Percentiles rank a stretch among this genome's conserved stretches.
These are phyloP conservation scores for Corydoras sp. DNA, from an alignment of 2,113 vertebrate genomes.

Conservation along the genomic window DNA sequence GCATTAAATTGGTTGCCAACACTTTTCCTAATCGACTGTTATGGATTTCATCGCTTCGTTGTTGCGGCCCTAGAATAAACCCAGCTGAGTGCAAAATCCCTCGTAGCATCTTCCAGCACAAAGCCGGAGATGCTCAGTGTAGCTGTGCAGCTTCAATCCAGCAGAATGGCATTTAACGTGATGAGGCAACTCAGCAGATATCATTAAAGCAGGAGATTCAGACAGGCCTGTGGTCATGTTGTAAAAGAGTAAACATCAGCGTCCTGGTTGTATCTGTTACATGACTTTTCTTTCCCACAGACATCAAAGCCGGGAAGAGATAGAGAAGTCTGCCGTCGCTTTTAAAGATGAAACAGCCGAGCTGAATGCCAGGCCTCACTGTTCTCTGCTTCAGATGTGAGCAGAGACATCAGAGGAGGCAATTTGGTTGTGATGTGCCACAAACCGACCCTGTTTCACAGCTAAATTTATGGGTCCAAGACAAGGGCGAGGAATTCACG, in stretches of 20 bases:
- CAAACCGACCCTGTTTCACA: slow-evolving; percentile 40
- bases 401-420: slow-evolving; percentile 60
- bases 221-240: slow-evolving; percentile 27
- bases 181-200: slow-evolving; percentile 43
- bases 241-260: slow-evolving; percentile 42
- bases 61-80: neutral
- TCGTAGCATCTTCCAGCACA: slow-evolving; percentile 10
- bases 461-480: slow-evolving; percentile 43
- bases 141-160: slow-evolving; percentile 8
- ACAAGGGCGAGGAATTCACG: slow-evolving; percentile 48
- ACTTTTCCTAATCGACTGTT: too few relatives aligned
- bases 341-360: slow-evolving; percentile 55
- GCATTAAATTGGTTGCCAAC: too few relatives aligned
- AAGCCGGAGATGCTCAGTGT: slow-evolving; percentile 2
- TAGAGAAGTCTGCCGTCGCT: slow-evolving; percentile 42
- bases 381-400: slow-evolving; percentile 52
- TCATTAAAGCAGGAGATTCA: slow-evolving; percentile 49
- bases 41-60: too few relatives aligned
- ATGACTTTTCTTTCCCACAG: slow-evolving; percentile 43
- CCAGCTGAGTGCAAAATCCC: slow-evolving; percentile 8
- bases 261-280: slow-evolving; percentile 33
- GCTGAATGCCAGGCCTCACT: slow-evolving; percentile 32
- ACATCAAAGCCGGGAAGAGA: slow-evolving; percentile 47
- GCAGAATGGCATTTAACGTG: slow-evolving; percentile 33
- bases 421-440: slow-evolving; percentile 55